Conservation (phyloP, 2,888 invertebrate genomes). For the Craniophora ligustri region DNA sequence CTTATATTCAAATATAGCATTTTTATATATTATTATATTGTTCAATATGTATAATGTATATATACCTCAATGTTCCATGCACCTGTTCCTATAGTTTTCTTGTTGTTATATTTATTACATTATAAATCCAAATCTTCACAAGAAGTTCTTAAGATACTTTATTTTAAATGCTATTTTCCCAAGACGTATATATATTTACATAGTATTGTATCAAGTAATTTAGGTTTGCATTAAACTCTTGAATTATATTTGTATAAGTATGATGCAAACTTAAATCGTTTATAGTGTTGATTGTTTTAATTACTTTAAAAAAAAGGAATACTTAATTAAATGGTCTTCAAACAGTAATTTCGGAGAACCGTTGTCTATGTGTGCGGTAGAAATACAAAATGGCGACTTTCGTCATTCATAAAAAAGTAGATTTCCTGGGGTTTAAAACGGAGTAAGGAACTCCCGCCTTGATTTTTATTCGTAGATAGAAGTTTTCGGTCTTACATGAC, state of each 20-base stretch:
- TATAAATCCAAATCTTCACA: slow-evolving; percentile 6
- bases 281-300: background rate
- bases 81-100: slow-evolving; percentile 35
- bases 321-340: background rate
- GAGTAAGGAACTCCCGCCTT: too few relatives aligned
- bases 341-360: background rate
- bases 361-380: background rate
- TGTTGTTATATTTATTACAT: slow-evolving; percentile 16
- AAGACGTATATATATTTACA: slow-evolving; percentile 21
- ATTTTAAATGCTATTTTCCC: slow-evolving; percentile 14
- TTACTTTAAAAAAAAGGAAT: too few relatives aligned
- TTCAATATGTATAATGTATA: slow-evolving; percentile 15
- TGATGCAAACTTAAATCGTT: background rate
- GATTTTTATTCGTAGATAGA: background rate
- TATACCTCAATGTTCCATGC: slow-evolving; percentile 25
- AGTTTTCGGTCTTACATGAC: background rate
- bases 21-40: slow-evolving; percentile 27
- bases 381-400: too few relatives aligned
- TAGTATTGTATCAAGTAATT: slow-evolving; percentile 34
- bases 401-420: too few relatives aligned
- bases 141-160: background rate
- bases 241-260: background rate
- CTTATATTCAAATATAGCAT: slow-evolving; percentile 31
- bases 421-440: too few relatives aligned
- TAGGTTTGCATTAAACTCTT: slow-evolving; percentile 19